Conservation (phyloP, 2,888 invertebrate species). For the Uloborus plumipes region DNA sequence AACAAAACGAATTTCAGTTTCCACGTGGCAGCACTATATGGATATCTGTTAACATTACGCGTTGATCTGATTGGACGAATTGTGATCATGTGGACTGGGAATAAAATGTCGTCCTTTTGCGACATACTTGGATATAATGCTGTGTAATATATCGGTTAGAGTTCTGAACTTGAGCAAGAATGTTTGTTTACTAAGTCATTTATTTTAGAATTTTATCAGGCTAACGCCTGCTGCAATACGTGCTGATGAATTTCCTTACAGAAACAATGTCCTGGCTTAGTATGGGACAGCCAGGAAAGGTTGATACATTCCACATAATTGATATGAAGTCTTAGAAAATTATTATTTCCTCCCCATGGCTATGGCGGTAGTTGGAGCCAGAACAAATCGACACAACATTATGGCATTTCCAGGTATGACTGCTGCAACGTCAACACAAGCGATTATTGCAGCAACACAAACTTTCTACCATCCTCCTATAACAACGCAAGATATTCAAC, state of each 20-base stretch:
- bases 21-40: slow-evolving; percentile 22
- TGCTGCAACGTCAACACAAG: slow-evolving; percentile 63
- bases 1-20: no score
- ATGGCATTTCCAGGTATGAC: slow-evolving; percentile 64
- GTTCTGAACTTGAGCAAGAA: slow-evolving; percentile 30
- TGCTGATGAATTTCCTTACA: slow-evolving; percentile 14
- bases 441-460: slow-evolving; percentile 65
- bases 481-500: slow-evolving; percentile 76
- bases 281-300: slow-evolving; percentile 53
- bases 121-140: slow-evolving; percentile 36
- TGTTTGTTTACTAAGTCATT: slow-evolving; percentile 17
- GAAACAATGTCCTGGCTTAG: slow-evolving; percentile 40
- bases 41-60: slow-evolving; percentile 42
- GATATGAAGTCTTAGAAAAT: slow-evolving; percentile 34
- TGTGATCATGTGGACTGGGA: slow-evolving; percentile 56
- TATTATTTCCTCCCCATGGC: slow-evolving; percentile 27
- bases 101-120: slow-evolving; percentile 60
- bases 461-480: slow-evolving; percentile 68
- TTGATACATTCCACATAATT: slow-evolving; percentile 45
- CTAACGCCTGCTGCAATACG: slow-evolving; percentile 25
- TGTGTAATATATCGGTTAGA: slow-evolving; percentile 19
- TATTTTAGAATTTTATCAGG: slow-evolving; percentile 27
- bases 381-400: slow-evolving; percentile 63
- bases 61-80: slow-evolving; percentile 45
- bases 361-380: slow-evolving; percentile 65